Evolutionary conservation across 2,113 vertebrate species (phyloP).

Genomic region (Pitta sordida): DNA sequence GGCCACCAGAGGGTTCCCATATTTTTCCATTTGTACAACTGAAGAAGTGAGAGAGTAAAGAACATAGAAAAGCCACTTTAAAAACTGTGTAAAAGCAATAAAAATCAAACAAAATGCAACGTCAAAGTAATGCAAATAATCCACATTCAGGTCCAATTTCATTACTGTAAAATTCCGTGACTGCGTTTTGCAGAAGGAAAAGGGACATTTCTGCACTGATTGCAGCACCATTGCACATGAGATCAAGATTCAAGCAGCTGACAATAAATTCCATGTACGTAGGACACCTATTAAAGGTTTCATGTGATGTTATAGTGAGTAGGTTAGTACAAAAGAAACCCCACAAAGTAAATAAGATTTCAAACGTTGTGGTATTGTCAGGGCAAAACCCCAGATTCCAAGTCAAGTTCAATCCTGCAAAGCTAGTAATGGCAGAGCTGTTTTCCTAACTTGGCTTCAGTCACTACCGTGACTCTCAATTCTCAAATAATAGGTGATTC

Average conservation of each 20-base stretch:
- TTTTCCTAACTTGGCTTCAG: slow-evolving; percentile 55
- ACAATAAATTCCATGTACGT: neutral
- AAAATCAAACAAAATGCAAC: neutral
- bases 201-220: neutral
- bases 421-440: slow-evolving; percentile 19
- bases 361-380: slow-evolving; percentile 41
- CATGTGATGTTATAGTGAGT: slow-evolving; percentile 6
- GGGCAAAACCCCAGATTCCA: slow-evolving; percentile 59
- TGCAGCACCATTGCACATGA: neutral
- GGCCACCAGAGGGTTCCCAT: slow-evolving; percentile 59
- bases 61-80: neutral
- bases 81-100: neutral
- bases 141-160: neutral
- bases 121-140: neutral
- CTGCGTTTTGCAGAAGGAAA: neutral
- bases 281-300: slow-evolving; percentile 25
- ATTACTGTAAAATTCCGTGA: neutral
- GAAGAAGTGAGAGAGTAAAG: neutral
- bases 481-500: slow-evolving; percentile 67
- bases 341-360: slow-evolving; percentile 59
- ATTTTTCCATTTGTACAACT: slow-evolving; percentile 1
- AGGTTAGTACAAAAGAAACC: slow-evolving; percentile 53
- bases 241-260: slow-evolving; percentile 8
- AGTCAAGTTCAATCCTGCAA: slow-evolving; percentile 69
- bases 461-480: slow-evolving; percentile 51